A percentile compares a stretch with the other conserved stretches of the same genome.
Evolutionary conservation across 1,140 invertebrate genomes (phyloP).

Genomic region (Vollenhovia emeryi): DNA sequence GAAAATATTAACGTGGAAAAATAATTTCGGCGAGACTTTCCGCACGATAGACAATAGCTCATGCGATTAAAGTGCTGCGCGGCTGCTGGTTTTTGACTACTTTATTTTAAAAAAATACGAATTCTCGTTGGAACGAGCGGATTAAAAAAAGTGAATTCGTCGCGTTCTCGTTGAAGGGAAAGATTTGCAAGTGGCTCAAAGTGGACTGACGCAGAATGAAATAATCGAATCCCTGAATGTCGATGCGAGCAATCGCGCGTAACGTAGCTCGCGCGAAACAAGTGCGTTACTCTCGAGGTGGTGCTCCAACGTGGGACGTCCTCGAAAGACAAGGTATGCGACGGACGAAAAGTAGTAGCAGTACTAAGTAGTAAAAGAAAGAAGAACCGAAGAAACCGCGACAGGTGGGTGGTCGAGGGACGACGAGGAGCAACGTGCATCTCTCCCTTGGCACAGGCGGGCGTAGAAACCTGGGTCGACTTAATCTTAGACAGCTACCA

Average conservation of each 20-base stretch:
- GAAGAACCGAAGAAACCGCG: neutral
- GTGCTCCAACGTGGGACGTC: neutral
- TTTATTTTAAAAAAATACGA: neutral
- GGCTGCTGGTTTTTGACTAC: neutral
- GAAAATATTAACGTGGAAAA: neutral
- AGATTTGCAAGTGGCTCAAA: neutral
- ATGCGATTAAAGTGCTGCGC: neutral
- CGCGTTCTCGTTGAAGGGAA: neutral
- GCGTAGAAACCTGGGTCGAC: slow-evolving; percentile 64
- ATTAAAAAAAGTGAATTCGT: neutral
- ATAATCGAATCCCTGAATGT: neutral
- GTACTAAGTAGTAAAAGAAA: neutral
- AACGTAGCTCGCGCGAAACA: slow-evolving; percentile 42
- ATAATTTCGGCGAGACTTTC: neutral
- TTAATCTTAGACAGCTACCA: slow-evolving; percentile 70
- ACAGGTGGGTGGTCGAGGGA: slow-evolving; percentile 48
- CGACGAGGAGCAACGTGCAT: slow-evolving; percentile 52
- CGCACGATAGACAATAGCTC: neutral
- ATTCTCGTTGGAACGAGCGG: neutral
- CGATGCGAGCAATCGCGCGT: neutral
- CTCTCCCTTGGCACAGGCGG: slow-evolving; percentile 63
- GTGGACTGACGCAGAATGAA: neutral
- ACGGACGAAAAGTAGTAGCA: neutral
- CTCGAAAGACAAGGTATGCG: neutral
- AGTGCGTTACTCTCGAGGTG: slow-evolving; percentile 22